Evolutionary conservation across 2,888 invertebrate species (phyloP).

Genomic region (Andrena haemorrhoa): DNA sequence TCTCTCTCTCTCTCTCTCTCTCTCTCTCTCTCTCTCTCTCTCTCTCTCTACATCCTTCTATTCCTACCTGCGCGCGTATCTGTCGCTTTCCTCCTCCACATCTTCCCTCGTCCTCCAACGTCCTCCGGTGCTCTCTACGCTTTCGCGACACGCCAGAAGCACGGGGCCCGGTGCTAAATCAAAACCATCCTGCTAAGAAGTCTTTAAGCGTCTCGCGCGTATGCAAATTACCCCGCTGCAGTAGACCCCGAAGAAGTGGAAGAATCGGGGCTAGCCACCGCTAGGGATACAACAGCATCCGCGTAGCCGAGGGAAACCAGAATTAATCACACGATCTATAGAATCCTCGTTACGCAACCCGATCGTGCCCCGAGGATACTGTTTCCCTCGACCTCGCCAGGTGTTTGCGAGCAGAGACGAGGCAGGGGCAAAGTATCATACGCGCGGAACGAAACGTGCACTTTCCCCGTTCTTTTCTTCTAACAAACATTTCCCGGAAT

Average conservation of each 20-base stretch:
- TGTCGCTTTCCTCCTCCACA: not conserved
- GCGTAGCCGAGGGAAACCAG: too few species aligned
- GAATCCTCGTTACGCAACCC: not conserved
- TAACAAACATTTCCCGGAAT: constrained; percentile 36
- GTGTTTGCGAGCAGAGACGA: not conserved
- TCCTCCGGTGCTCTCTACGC: constrained; percentile 7
- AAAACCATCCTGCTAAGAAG: constrained; percentile 81
- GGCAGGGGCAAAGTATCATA: constrained; percentile 2
- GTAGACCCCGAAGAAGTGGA: not conserved
- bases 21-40: constrained; percentile 23
- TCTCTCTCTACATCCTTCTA: not conserved
- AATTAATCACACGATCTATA: not conserved
- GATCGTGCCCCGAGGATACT: not conserved
- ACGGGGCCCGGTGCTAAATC: constrained; percentile 77
- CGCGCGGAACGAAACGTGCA: constrained; percentile 13
- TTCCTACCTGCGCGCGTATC: constrained; percentile 28
- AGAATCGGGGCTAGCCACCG: not conserved
- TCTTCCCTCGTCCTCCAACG: not conserved
- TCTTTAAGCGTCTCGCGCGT: constrained; percentile 76
- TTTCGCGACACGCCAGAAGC: constrained; percentile 49
- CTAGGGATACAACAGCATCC: not conserved
- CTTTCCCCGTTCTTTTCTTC: constrained; percentile 6
- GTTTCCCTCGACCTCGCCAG: not conserved
- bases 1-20: constrained; percentile 23
- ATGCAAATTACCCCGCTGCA: constrained; percentile 71